phyloP scores from a whole-genome alignment of 2,888 invertebrate species.

The Amorpha juglandis region DNA sequence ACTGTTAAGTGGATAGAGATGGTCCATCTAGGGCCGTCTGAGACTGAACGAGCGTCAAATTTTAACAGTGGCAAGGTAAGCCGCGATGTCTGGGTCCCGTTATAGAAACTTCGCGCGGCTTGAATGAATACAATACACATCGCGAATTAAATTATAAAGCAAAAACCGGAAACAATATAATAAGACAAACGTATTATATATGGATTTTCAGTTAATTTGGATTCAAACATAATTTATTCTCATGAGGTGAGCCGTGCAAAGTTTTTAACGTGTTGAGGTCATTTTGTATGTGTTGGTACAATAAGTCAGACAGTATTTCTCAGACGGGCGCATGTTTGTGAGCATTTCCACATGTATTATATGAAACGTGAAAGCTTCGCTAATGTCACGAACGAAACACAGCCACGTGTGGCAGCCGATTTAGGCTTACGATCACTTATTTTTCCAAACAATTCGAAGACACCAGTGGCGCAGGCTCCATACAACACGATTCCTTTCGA shows the following conservation, averaged over 20 bases:
- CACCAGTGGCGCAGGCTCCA: no score
- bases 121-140: not conserved
- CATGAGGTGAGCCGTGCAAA: conserved; percentile 1
- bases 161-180: not conserved
- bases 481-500: no score
- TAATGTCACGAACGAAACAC: not conserved
- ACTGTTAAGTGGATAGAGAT: conserved; percentile 80
- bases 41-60: conserved; percentile 62
- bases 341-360: not conserved
- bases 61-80: conserved; percentile 76
- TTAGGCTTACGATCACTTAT: not conserved
- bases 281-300: conserved; percentile 17
- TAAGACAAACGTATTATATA: not conserved
- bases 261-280: conserved; percentile 18
- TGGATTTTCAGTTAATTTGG: not conserved
- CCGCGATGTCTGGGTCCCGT: conserved; percentile 47
- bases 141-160: not conserved
- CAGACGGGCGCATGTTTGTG: not conserved
- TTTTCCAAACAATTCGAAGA: not conserved
- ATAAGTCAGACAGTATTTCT: conserved; percentile 16
- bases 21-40: conserved; percentile 70
- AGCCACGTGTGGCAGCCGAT: not conserved
- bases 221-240: not conserved
- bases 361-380: conserved; percentile 18
- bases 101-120: conserved; percentile 32